Conservation (phyloP, 2,888 invertebrate species). For the Lissonota sp. region DNA sequence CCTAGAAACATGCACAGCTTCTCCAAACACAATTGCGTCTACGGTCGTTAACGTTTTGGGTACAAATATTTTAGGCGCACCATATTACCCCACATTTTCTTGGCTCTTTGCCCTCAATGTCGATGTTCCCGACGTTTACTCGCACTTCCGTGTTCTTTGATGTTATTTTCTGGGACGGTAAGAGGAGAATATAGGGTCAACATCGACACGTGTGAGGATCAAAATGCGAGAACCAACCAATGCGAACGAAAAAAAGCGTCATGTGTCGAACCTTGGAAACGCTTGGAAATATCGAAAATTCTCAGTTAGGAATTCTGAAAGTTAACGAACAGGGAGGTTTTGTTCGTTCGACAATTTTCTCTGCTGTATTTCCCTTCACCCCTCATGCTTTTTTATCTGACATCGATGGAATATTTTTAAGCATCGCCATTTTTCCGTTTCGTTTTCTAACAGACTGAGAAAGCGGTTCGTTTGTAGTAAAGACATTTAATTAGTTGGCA, state of each 20-base stretch:
- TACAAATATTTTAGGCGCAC: too few species aligned
- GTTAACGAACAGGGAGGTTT: slow-evolving; percentile 72
- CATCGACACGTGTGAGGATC: slow-evolving; percentile 69
- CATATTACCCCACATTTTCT: too few species aligned
- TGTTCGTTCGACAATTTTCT: slow-evolving; percentile 66
- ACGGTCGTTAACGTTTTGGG: too few species aligned
- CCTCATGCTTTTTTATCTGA: slow-evolving; percentile 11
- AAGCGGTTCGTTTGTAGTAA: background rate
- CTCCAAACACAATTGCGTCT: too few species aligned
- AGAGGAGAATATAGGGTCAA: slow-evolving; percentile 29
- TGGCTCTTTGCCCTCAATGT: slow-evolving; percentile 1
- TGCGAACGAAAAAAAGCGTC: slow-evolving; percentile 60
- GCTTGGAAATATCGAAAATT: slow-evolving; percentile 16
- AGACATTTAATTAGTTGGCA: too few species aligned
- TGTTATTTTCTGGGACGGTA: slow-evolving; percentile 1
- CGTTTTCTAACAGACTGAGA: too few species aligned
- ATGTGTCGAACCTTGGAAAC: background rate
- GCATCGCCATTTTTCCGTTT: slow-evolving; percentile 4
- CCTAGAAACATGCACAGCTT: too few species aligned
- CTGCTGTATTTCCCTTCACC: background rate
- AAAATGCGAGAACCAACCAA: slow-evolving; percentile 53
- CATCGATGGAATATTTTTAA: slow-evolving; percentile 35
- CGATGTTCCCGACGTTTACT: slow-evolving; percentile 19
- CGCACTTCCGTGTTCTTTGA: background rate
- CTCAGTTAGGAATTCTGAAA: slow-evolving; percentile 59